Evolutionary conservation across 2,797 vertebrate species (phyloP).

Genomic region (Cyprinella venusta): DNA sequence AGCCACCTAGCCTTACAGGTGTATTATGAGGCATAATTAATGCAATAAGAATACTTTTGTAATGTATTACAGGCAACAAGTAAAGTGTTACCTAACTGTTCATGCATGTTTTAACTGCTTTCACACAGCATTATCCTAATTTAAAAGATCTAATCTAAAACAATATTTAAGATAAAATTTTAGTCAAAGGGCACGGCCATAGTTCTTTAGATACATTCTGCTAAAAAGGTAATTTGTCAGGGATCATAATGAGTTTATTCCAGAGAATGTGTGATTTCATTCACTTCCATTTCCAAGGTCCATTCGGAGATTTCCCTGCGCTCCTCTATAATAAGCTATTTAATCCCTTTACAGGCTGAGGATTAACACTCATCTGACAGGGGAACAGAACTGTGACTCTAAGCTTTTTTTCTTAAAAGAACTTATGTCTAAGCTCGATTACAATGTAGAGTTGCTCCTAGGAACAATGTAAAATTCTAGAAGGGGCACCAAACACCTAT

Average conservation of each 20-base stretch:
- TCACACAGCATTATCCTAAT: not conserved
- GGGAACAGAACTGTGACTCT: slow-evolving; percentile 28
- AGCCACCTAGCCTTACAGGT: not conserved
- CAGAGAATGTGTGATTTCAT: slow-evolving; percentile 41
- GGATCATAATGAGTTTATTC: slow-evolving; percentile 52
- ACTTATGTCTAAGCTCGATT: slow-evolving; percentile 12
- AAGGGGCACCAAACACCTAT: not conserved
- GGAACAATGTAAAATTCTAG: slow-evolving; percentile 1
- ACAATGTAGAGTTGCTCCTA: not conserved
- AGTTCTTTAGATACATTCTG: slow-evolving; percentile 25
- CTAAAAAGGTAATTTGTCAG: slow-evolving; percentile 39
- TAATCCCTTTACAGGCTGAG: slow-evolving; percentile 59
- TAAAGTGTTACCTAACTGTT: not conserved
- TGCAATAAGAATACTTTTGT: not conserved
- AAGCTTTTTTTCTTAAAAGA: slow-evolving; percentile 28
- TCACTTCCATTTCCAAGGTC: slow-evolving; percentile 43
- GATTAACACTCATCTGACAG: slow-evolving; percentile 54
- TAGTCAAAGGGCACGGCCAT: not conserved
- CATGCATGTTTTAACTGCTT: slow-evolving; percentile 3
- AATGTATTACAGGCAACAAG: not conserved
- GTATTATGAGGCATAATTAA: not conserved
- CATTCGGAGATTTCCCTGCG: slow-evolving; percentile 48
- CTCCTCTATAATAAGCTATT: slow-evolving; percentile 61
- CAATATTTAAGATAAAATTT: not conserved
- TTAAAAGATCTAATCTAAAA: not conserved